These are phyloP conservation scores for Nesogale talazaci DNA, from an alignment of 2,113 vertebrate genomes.

Conservation along the genomic window DNA sequence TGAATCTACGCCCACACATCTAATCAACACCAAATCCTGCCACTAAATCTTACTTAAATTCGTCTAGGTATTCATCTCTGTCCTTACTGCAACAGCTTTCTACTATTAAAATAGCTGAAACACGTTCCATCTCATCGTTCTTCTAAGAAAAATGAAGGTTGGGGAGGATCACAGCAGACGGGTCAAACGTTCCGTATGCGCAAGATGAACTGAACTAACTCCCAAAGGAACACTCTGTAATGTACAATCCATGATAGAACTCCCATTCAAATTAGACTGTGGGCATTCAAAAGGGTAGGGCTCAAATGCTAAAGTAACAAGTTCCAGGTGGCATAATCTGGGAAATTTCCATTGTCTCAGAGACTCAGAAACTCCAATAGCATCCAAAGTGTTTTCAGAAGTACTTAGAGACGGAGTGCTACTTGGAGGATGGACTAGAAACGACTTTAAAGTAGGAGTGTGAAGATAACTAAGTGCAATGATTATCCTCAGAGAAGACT, in stretches of 20 bases:
- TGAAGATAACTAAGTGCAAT: background rate
- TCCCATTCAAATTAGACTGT: background rate
- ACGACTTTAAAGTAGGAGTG: background rate
- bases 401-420: background rate
- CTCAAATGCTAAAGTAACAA: constrained; percentile 32
- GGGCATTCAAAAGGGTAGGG: background rate
- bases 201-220: background rate
- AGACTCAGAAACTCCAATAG: background rate
- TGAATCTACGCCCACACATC: background rate
- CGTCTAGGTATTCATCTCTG: no score
- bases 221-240: background rate
- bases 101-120: background rate
- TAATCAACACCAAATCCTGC: background rate
- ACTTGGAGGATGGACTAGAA: background rate
- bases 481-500: background rate
- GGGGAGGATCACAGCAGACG: accelerated
- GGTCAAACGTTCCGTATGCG: background rate
- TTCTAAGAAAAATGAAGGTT: background rate
- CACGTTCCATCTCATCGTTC: background rate
- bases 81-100: background rate
- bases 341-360: constrained; percentile 23
- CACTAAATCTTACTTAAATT: background rate
- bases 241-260: background rate
- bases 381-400: background rate
- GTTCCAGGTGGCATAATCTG: background rate